These are phyloP conservation scores for Drosophila tanythrix DNA, from an alignment of 2,888 invertebrate genomes.

Conservation along the genomic window DNA sequence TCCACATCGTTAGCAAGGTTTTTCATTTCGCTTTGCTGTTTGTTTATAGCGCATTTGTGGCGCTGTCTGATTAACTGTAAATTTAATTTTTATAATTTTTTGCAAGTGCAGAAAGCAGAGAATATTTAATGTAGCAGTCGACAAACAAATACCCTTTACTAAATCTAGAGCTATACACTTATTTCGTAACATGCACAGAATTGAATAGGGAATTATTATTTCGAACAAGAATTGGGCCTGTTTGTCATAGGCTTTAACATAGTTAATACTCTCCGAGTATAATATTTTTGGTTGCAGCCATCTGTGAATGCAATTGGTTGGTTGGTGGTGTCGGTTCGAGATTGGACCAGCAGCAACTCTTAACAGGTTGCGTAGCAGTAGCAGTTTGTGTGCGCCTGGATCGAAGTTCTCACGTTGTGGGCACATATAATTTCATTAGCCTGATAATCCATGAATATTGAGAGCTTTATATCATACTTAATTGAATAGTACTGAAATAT, in stretches of 20 bases:
- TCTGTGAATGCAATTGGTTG: background rate
- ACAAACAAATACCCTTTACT: constrained; percentile 12
- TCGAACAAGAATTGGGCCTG: background rate
- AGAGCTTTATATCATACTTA: constrained; percentile 25
- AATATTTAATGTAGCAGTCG: background rate
- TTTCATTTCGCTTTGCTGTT: constrained; percentile 50
- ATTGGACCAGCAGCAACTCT: constrained; percentile 20
- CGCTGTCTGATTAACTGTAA: constrained; percentile 81
- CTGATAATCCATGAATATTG: constrained; percentile 34
- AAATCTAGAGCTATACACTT: background rate
- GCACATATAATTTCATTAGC: constrained; percentile 38
- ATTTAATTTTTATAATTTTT: constrained; percentile 67
- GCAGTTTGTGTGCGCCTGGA: background rate
- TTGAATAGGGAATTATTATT: background rate
- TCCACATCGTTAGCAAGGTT: constrained; percentile 63
- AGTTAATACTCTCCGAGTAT: background rate
- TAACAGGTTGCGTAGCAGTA: constrained; percentile 23
- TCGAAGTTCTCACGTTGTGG: background rate
- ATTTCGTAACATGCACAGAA: background rate
- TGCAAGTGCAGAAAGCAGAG: background rate
- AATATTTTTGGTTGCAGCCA: too few relatives aligned
- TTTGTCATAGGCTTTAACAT: background rate
- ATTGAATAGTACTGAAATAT: constrained; percentile 32
- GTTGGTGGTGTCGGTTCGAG: background rate
- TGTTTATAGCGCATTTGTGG: constrained; percentile 79